Conservation (phyloP, 2,797 vertebrate species). For the Sebastes hubbsi region DNA sequence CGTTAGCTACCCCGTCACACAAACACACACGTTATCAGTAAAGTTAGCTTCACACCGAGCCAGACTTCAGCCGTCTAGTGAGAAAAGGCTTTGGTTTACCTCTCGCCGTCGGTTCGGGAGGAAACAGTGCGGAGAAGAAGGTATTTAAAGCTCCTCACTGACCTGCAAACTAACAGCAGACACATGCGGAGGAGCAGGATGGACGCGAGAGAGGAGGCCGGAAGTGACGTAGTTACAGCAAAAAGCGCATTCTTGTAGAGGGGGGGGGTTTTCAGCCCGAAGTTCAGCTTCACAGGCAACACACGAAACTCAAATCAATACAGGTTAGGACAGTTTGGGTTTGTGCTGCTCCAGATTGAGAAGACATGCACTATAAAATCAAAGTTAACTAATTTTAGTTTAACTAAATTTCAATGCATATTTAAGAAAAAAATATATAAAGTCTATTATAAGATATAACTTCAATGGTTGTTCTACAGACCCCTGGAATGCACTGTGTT, state of each 20-base stretch:
- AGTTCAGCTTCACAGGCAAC: slow-evolving; percentile 20
- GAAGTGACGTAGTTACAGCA: slow-evolving; percentile 77
- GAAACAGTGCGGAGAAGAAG: slow-evolving; percentile 69
- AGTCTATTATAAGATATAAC: too few species aligned
- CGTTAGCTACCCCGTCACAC: slow-evolving; percentile 30
- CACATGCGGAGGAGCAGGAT: slow-evolving; percentile 86
- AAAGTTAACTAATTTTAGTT: too few species aligned
- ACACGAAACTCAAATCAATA: too few species aligned
- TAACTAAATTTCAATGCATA: background rate
- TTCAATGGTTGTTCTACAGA: too few species aligned
- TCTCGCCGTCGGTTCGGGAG: slow-evolving; percentile 58
- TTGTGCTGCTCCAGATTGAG: background rate
- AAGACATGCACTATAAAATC: accelerated
- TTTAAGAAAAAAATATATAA: background rate
- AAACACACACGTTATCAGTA: background rate
- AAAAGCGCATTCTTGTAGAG: accelerated
- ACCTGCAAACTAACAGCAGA: slow-evolving; percentile 84
- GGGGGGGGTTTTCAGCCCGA: background rate
- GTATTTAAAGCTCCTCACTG: slow-evolving; percentile 81
- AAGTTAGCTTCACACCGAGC: slow-evolving; percentile 19
- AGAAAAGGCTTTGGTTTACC: slow-evolving; percentile 71
- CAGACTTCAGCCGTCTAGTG: slow-evolving; percentile 5
- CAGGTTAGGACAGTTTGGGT: background rate
- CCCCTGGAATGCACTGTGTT: background rate
- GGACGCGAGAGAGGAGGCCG: slow-evolving; percentile 80